A percentile compares a stretch with the other conserved stretches of the same genome.
Evolutionary conservation across 64 coral and sea anemone species (phyloP).

Genomic region (Porites lutea): DNA sequence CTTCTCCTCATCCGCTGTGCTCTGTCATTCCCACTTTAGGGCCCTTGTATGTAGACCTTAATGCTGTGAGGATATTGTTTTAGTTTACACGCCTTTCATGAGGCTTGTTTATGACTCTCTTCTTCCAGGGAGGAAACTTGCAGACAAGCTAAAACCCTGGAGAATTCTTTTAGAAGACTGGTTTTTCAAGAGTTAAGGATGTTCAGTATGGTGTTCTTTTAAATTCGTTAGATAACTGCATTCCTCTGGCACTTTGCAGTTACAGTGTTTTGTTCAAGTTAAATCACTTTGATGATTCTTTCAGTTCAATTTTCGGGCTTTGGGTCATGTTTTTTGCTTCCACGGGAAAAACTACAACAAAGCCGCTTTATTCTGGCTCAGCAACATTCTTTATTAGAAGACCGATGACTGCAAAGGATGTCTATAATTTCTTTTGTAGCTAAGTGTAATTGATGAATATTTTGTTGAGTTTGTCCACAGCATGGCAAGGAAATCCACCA

Average conservation of each 20-base stretch:
- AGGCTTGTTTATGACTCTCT: conserved; percentile 39
- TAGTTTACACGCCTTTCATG: conserved; percentile 24
- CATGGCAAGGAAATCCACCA: conserved; percentile 14
- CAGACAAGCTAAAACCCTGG: conserved; percentile 65
- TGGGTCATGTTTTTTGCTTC: conserved; percentile 67
- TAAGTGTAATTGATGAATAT: conserved; percentile 49
- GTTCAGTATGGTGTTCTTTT: conserved; percentile 20
- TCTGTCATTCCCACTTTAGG: conserved; percentile 46
- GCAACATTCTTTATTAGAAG: conserved; percentile 34
- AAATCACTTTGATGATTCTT: conserved; percentile 39
- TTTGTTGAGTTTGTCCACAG: conserved; percentile 61
- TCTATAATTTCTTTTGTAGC: too few relatives aligned
- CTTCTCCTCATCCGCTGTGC: not conserved
- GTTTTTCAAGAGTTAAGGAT: not conserved
- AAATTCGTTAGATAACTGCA: not conserved
- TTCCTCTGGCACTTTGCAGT: conserved; percentile 17
- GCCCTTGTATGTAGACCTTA: conserved; percentile 55
- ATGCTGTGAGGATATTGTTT: conserved; percentile 57
- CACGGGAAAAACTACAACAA: conserved; percentile 52
- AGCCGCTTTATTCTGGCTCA: conserved; percentile 17
- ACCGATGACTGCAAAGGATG: not conserved
- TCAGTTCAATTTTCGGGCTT: conserved; percentile 25
- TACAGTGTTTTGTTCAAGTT: conserved; percentile 51
- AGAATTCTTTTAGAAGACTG: not conserved
- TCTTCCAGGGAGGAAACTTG: conserved; percentile 55